Evolutionary conservation across 1,140 invertebrate genomes (phyloP).

Genomic region (Matsumurasca onukii): DNA sequence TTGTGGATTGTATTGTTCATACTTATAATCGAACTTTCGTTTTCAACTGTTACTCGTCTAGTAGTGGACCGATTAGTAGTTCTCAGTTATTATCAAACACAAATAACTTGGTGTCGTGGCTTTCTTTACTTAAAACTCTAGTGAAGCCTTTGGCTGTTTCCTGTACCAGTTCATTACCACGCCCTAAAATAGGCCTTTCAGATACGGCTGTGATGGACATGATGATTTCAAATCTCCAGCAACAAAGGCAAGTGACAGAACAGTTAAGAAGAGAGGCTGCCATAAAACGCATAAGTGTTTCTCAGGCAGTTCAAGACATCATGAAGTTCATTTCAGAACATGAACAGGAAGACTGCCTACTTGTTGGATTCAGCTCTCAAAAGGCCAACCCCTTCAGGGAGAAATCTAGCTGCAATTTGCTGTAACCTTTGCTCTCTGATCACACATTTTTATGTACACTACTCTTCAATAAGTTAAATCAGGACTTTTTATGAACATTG

Average conservation of each 20-base stretch:
- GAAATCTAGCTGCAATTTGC: slow-evolving; percentile 86
- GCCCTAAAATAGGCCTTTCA: slow-evolving; percentile 71
- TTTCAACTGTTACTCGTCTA: no score
- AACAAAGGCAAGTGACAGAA: slow-evolving; percentile 90
- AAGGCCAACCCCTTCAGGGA: slow-evolving; percentile 97
- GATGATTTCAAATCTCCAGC: slow-evolving; percentile 87
- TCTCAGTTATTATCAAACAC: no score
- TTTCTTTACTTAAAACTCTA: no score
- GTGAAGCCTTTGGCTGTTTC: slow-evolving; percentile 7
- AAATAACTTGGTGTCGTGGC: no score
- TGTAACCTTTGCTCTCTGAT: no score
- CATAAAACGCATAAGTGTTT: slow-evolving; percentile 83
- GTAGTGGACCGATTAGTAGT: no score
- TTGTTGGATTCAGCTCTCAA: slow-evolving; percentile 93
- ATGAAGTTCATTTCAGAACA: slow-evolving; percentile 92
- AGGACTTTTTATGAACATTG: no score
- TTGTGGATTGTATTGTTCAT: no score
- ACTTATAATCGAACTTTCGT: no score
- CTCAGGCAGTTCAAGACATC: slow-evolving; percentile 90
- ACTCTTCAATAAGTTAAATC: no score
- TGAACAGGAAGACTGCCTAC: slow-evolving; percentile 91
- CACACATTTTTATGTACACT: no score
- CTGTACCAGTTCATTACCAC: slow-evolving; percentile 32
- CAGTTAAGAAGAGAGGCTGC: slow-evolving; percentile 90
- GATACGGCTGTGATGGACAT: slow-evolving; percentile 85